Percentiles rank a stretch among this genome's conserved stretches.
Conservation (phyloP, 2,113 vertebrate species). For the Porphyrio hochstetteri region DNA sequence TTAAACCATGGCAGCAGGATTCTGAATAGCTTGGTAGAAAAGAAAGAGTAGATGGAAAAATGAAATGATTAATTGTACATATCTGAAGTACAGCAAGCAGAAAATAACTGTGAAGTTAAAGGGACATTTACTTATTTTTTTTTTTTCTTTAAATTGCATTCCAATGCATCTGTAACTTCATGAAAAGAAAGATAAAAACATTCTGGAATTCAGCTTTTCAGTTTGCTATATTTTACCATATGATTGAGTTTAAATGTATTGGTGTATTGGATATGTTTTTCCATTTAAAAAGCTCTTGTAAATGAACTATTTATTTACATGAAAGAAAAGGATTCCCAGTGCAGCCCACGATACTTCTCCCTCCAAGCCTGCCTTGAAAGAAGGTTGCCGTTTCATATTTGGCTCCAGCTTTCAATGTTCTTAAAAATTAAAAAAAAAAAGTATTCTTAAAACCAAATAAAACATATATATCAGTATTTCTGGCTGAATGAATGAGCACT, state of each 20-base stretch:
- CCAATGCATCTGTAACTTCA: neutral
- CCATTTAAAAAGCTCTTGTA: slow-evolving; percentile 64
- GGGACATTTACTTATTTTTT: slow-evolving; percentile 19
- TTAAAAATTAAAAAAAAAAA: slow-evolving; percentile 65
- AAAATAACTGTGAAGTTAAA: slow-evolving; percentile 1
- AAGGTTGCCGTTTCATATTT: slow-evolving; percentile 58
- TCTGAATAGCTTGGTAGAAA: neutral
- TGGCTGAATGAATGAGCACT: slow-evolving; percentile 67
- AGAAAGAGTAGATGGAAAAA: neutral
- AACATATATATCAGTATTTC: slow-evolving; percentile 76
- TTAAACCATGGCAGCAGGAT: neutral
- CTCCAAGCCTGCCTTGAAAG: slow-evolving; percentile 69
- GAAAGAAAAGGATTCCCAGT: slow-evolving; percentile 69
- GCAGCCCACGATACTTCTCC: slow-evolving; percentile 54
- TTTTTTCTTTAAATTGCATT: neutral
- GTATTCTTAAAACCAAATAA: slow-evolving; percentile 75
- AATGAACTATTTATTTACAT: slow-evolving; percentile 78
- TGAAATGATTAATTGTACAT: neutral
- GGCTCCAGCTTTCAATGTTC: slow-evolving; percentile 68
- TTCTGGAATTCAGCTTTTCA: slow-evolving; percentile 30
- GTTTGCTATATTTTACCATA: slow-evolving; percentile 58
- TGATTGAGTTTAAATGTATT: slow-evolving; percentile 65
- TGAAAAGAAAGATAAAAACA: slow-evolving; percentile 61
- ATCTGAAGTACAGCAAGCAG: slow-evolving; percentile 13
- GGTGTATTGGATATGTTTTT: slow-evolving; percentile 59